phyloP scores from a whole-genome alignment of 2,888 invertebrate genomes.

The Yponomeuta evonymella region DNA sequence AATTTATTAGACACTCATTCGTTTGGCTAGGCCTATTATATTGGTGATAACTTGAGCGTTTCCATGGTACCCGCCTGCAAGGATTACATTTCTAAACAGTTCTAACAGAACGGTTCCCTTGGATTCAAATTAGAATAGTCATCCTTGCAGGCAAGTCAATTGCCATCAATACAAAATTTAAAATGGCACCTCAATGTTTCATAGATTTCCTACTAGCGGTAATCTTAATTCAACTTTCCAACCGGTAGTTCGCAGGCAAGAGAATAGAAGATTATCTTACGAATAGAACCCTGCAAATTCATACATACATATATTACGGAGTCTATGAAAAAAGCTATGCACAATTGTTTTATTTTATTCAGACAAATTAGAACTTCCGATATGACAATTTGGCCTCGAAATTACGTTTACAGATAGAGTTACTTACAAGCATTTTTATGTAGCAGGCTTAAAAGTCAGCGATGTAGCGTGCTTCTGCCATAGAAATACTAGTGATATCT shows the following conservation, averaged over 20 bases:
- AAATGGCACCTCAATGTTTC: not conserved
- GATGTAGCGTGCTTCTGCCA: not conserved
- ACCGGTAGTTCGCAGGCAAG: not conserved
- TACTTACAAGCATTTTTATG: not conserved
- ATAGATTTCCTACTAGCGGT: not conserved
- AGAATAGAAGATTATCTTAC: not conserved
- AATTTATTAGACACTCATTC: conserved; percentile 20
- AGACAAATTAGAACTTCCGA: not conserved
- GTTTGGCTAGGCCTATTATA: conserved; percentile 39
- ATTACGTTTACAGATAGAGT: not conserved
- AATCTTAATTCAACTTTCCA: not conserved
- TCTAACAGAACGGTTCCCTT: not conserved
- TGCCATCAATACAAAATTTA: not conserved
- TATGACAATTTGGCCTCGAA: conserved; percentile 1
- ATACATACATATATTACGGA: not conserved
- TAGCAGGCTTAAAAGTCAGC: not conserved
- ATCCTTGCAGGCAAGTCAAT: not conserved
- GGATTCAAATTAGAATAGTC: not conserved
- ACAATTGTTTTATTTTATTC: not conserved
- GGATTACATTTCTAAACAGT: not conserved
- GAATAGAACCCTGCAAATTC: not conserved
- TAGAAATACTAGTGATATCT: too few species aligned
- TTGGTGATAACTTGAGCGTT: conserved; percentile 30
- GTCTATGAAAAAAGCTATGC: not conserved
- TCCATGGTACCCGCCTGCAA: conserved; percentile 4